Evolutionary conservation across 2,888 invertebrate species (phyloP), one percentile per base, ranked within the genome.

Genomic region (Dastarcus helophoroides): DNA sequence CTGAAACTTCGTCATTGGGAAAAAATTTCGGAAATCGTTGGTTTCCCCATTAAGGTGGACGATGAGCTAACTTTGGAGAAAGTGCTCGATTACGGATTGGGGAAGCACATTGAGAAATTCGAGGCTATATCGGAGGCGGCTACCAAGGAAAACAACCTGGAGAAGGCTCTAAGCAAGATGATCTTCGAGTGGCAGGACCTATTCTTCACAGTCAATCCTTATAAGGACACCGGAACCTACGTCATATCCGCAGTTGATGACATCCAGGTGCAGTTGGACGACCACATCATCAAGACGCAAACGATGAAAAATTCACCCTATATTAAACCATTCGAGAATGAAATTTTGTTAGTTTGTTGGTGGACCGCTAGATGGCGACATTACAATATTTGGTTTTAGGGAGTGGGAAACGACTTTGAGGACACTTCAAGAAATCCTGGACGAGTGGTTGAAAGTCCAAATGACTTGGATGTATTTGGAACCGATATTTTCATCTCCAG

Each of bases 231-330:
- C 4, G 94, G 93, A 7, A 91, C 93, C 0, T 81, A 72, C 46
- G 89, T 94, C 43, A 65, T 95, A 37, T 82, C 90, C 0, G 77
- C 88, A 35, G 74, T 94, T 3, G 94, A 95, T 60, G 93, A 94
- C 48, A 91, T 95, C 52, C 94, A 95, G 61, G 65, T 90, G 17
- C 63, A 90, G 28, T 63, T 95, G 31, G 95, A 95, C 58, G 95
- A 95, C 58, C 94, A 95, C 56, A 82, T 95, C 43, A 84, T 94
- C 6, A 95, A 94, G 62, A 89, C 93, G 2, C 93, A 94, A 58
- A 93, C 94, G 1, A 94, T 95, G 91, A 85, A 93, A 62, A 91
- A 91, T 51, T 94, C 94, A 0, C 89, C 93, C 0, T 94, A 91
- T 50, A 91, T 94, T 40, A 91, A 90, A 55, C 94, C 94, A 0